phyloP scores from a whole-genome alignment of 2,797 vertebrate species.

The Notolabrus celidotus region DNA sequence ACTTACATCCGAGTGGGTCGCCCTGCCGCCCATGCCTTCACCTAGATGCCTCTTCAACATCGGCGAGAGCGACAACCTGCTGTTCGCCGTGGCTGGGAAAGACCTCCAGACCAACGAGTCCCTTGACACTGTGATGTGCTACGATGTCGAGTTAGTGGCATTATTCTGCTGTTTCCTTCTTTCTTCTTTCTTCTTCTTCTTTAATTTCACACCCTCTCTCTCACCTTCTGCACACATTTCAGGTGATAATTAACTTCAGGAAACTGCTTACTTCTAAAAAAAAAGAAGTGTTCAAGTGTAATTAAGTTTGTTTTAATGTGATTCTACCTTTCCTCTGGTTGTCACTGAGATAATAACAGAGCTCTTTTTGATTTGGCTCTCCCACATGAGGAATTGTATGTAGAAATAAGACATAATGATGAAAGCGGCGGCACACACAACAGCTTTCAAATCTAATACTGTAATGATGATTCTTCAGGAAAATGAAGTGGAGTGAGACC shows the following conservation, averaged over 20 bases:
- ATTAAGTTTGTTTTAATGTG: conserved; percentile 4
- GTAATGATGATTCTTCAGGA: conserved; percentile 76
- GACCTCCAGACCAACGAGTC: conserved; percentile 96
- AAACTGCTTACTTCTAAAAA: not conserved
- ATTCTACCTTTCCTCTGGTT: conserved; percentile 8
- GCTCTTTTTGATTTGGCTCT: too few species aligned
- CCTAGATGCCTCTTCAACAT: conserved; percentile 95
- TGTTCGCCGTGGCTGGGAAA: conserved; percentile 96
- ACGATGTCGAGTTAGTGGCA: conserved; percentile 88
- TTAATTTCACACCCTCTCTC: not conserved
- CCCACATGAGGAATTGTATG: not conserved
- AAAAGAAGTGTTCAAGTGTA: conserved; percentile 1
- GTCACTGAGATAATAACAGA: too few species aligned
- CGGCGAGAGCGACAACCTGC: conserved; percentile 90
- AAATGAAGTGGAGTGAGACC: conserved; percentile 92
- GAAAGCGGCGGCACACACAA: too few species aligned
- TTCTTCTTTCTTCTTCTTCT: not conserved
- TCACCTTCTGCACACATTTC: conserved; percentile 6
- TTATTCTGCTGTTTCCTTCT: not conserved
- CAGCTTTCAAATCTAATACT: not conserved
- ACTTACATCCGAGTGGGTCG: conserved; percentile 90
- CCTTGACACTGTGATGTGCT: conserved; percentile 94
- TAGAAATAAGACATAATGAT: not conserved
- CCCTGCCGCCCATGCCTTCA: conserved; percentile 96
- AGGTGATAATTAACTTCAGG: conserved; percentile 50